Base-by-base conservation (phyloP, 2,797 vertebrate species). In the Labroides dimidiatus region DNA sequence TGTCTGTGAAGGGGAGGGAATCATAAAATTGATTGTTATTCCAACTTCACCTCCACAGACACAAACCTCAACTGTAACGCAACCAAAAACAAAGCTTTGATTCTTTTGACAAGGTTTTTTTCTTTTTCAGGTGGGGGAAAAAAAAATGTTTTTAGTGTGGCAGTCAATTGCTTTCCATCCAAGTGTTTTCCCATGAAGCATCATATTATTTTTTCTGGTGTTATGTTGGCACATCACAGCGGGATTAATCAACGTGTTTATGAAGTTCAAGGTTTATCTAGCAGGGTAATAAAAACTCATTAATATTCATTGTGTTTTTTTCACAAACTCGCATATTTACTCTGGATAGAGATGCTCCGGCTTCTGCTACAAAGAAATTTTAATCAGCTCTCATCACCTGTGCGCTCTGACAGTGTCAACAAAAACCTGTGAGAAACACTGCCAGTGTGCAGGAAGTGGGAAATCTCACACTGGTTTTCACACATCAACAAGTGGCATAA, bases 21-120 rank as follows among this genome's bases (percentile, higher is more conserved):
- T 51, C 60, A 70, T 72, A 8, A 51, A 59, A 72, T 41, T 19
- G n/a, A 58, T 63, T 58, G 41, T 72, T 75, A 54, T 74, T 78
- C 53, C 51, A 33, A 45, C 57, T 70, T 71, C 33, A 61, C 24
- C 59, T 69, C 60, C 10, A 21, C 62, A 75, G 52, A 78, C 41
- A 57, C 55, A 59, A 60, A 42, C 62, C 16, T 56, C 44, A 42
- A 52, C 62, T 77, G 30, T 60, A 49, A 61, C 33, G 59, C 55
- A n/a, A 12, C 64, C 33, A n/a, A 77, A 77, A 30, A 59, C 74
- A 55, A 63, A 60, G 11, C 14, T 73, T 19, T 64, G 59, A 74
- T 77, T 72, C 45, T 50, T 52, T 72, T 69, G 55, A 42, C 57
- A 21, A 23, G 10, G 15, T 53, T 7, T 4, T n/a, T 64, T 1